Percentiles rank a stretch among this genome's conserved stretches.
phyloP scores from a whole-genome alignment of 1,140 invertebrate species.

The Hypsibius dujardini region DNA sequence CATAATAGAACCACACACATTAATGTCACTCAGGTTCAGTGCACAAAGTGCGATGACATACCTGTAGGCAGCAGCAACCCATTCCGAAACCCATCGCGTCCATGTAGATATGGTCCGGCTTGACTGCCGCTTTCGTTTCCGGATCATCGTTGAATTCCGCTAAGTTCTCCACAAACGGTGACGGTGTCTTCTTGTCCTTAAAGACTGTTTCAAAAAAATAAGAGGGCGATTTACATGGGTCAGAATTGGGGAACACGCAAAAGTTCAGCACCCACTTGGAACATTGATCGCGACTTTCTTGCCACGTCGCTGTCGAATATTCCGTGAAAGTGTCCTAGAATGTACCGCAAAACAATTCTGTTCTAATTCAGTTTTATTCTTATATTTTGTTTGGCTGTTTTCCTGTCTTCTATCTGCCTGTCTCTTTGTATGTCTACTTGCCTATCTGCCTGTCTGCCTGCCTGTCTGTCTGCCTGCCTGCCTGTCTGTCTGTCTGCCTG shows the following conservation, averaged over 20 bases:
- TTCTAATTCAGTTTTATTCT: too few species aligned
- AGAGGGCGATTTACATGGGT: too few species aligned
- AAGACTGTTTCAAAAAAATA: slow-evolving; percentile 67
- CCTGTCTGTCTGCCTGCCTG: too few species aligned
- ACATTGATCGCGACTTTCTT: slow-evolving; percentile 92
- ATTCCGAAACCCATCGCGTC: slow-evolving; percentile 94
- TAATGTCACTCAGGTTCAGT: background rate
- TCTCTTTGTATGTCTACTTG: too few species aligned
- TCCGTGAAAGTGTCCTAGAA: slow-evolving; percentile 68
- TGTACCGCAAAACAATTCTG: too few species aligned
- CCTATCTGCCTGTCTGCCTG: too few species aligned
- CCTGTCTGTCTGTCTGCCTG: too few species aligned
- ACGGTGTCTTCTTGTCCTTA: slow-evolving; percentile 59
- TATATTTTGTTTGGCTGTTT: too few species aligned
- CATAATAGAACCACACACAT: background rate
- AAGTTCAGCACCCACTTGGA: slow-evolving; percentile 67
- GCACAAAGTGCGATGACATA: slow-evolving; percentile 29
- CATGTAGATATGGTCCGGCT: slow-evolving; percentile 69
- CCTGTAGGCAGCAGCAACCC: slow-evolving; percentile 92
- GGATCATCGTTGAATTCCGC: slow-evolving; percentile 41
- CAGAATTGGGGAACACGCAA: too few species aligned
- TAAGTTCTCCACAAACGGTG: slow-evolving; percentile 57
- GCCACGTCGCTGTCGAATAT: slow-evolving; percentile 71
- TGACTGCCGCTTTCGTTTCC: slow-evolving; percentile 34
- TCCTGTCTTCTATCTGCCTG: too few species aligned